Evolutionary conservation across 2,797 vertebrate genomes (phyloP).

Genomic region (Xerus rutilus): DNA sequence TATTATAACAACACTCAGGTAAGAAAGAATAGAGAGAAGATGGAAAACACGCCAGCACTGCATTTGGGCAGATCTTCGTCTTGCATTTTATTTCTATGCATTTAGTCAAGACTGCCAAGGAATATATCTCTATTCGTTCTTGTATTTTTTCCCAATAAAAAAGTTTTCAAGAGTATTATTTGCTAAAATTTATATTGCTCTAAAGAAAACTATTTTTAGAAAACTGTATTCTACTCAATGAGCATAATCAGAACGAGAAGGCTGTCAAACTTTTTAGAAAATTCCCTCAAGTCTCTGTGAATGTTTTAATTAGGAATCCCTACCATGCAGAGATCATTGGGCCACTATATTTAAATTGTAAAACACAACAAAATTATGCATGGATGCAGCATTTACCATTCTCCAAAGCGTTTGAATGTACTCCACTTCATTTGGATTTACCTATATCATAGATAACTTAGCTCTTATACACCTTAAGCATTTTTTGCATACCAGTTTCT

Average conservation of each 20-base stretch:
- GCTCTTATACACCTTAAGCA: neutral
- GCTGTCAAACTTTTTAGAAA: conserved; percentile 29
- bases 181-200: conserved; percentile 19
- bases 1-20: neutral
- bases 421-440: neutral
- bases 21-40: neutral
- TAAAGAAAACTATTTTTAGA: conserved; percentile 56
- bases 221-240: conserved; percentile 18
- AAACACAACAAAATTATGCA: conserved; percentile 41
- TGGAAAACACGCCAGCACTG: neutral
- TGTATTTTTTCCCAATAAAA: neutral
- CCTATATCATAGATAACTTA: neutral
- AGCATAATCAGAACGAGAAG: conserved; percentile 29
- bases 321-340: conserved; percentile 15
- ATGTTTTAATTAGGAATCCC: conserved; percentile 37
- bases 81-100: neutral
- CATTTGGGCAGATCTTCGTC: neutral
- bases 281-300: neutral
- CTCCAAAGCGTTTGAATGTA: neutral
- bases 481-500: neutral
- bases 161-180: neutral
- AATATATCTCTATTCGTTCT: neutral
- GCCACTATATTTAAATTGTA: neutral
- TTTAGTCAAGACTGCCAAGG: conserved; percentile 8
- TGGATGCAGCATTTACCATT: neutral